Evolutionary conservation across 2,797 vertebrate genomes (phyloP), one percentile per base, ranked within the genome.

Genomic region (Channallabes apus): DNA sequence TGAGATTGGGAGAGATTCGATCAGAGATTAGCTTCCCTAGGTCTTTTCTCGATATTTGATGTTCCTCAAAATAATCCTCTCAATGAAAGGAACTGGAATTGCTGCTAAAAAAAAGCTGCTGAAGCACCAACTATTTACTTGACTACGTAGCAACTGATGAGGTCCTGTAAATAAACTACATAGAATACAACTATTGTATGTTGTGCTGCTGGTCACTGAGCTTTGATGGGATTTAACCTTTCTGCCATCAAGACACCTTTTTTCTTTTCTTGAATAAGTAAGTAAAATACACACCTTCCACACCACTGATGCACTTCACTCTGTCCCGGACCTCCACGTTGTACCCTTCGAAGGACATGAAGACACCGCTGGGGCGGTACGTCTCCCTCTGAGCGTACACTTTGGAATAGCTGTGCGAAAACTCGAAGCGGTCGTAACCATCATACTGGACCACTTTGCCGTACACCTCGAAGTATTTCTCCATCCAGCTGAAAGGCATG

Each of bases 271-370:
- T 73, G 68, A n/a, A 22, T 15, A 24, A 76, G 64, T 15, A 24
- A 58, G 68, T 29, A 83, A 20, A 6, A 59, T 15, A 93, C 95
- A 54, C 88, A 99, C 98, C 98, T 96, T 99, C 98, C 41, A 99
- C 94, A 3, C 98, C 98, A 85, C 98, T 99, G 88, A 99, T 99
- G 89, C 98, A 99, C 91, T 99, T 99, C 85, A 99, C 98, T 75
- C 98, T 92, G 92, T 99, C 98, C 0, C 98, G 95, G 64, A 99
- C 97, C 91, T 99, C 98, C 72, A 99, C 98, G 2, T 99, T 99
- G 94, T 99, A 99, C 24, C 97, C 98, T 92, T 99, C 98, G 27
- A 99, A 99, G 12, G 98, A 99, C 98, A 99, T 99, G 92, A 99
- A 99, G 88, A 99, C 98, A 1, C 98, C 98, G 0, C 96, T 93